These are phyloP conservation scores for Porites australiensis DNA, from an alignment of 64 coral and sea anemone species.

Conservation along the genomic window DNA sequence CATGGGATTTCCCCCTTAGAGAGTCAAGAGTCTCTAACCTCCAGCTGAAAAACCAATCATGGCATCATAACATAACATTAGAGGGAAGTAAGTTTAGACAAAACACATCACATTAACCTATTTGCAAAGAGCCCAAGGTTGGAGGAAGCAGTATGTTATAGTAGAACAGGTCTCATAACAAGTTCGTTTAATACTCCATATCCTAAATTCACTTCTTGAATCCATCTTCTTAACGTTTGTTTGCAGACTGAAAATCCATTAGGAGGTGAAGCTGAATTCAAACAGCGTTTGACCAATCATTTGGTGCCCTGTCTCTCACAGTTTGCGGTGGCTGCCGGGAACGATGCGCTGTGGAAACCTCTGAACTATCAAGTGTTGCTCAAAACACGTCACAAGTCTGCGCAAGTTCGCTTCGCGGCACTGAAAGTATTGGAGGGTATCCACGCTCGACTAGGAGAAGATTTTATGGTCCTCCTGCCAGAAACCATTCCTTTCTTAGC, in stretches of 20 bases:
- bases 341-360: slow-evolving; percentile 89
- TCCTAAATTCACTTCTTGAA: neutral
- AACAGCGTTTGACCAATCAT: slow-evolving; percentile 78
- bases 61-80: too few species aligned
- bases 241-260: slow-evolving; percentile 86
- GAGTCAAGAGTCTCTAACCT: too few species aligned
- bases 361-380: slow-evolving; percentile 95
- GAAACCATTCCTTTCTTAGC: slow-evolving; percentile 96
- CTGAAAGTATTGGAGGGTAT: slow-evolving; percentile 90
- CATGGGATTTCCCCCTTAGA: too few species aligned
- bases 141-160: too few species aligned
- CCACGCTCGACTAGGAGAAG: slow-evolving; percentile 85
- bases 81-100: too few species aligned
- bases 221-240: neutral
- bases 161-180: neutral
- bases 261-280: slow-evolving; percentile 60
- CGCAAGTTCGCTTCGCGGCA: slow-evolving; percentile 93
- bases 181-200: neutral
- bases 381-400: slow-evolving; percentile 90
- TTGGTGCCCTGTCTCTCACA: slow-evolving; percentile 92
- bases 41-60: too few species aligned
- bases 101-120: too few species aligned
- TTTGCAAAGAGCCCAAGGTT: too few species aligned
- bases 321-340: slow-evolving; percentile 96
- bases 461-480: slow-evolving; percentile 86